Evolutionary conservation across 1,140 invertebrate genomes (phyloP).

Genomic region (Planococcus citri): DNA sequence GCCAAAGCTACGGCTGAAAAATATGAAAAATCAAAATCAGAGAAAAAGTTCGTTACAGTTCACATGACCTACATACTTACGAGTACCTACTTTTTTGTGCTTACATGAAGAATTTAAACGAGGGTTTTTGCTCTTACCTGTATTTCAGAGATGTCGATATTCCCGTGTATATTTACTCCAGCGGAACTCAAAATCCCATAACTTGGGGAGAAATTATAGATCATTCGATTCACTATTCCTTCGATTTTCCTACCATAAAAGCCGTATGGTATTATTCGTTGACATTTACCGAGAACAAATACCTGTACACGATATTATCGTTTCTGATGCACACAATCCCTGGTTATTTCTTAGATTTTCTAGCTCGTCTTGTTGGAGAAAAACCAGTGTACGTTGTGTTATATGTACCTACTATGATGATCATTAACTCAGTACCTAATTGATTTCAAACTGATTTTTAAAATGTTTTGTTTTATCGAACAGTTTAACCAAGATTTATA

Average conservation of each 20-base stretch:
- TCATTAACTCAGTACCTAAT: no score
- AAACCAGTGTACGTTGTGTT: constrained; percentile 37
- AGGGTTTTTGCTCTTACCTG: no score
- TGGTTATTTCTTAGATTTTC: constrained; percentile 33
- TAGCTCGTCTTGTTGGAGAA: constrained; percentile 33
- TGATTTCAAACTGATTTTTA: no score
- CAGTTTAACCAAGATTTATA: constrained; percentile 59
- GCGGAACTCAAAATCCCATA: constrained; percentile 50
- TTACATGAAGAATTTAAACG: neutral
- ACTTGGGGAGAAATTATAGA: constrained; percentile 46
- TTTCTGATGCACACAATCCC: constrained; percentile 36
- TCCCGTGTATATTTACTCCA: constrained; percentile 57
- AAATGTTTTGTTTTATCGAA: no score
- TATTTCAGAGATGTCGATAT: constrained; percentile 14
- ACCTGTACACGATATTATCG: constrained; percentile 37
- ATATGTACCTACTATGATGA: no score
- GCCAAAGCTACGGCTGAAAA: constrained; percentile 37
- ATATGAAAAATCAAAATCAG: neutral
- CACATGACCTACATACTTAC: no score
- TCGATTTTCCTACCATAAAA: constrained; percentile 34
- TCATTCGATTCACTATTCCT: constrained; percentile 21
- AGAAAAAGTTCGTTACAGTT: neutral
- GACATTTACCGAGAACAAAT: constrained; percentile 34
- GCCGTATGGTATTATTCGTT: constrained; percentile 44
- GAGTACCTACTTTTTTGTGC: no score